A percentile compares a stretch with the other conserved stretches of the same genome.
Conservation (phyloP, 2,888 invertebrate species). For the Axea sp. region DNA sequence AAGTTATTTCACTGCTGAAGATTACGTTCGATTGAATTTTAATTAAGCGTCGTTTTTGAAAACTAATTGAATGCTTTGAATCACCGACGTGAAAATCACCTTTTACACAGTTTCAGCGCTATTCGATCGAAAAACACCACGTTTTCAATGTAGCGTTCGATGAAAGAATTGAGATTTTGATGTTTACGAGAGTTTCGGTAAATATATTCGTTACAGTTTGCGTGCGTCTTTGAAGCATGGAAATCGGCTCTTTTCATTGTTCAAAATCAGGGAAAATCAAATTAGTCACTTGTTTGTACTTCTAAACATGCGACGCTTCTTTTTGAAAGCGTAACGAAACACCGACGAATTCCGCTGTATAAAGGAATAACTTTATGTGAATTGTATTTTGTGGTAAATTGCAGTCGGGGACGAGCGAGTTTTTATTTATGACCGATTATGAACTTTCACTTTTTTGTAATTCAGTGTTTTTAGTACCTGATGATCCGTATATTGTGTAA, state of each 20-base stretch:
- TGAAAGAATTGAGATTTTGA: slow-evolving; percentile 6
- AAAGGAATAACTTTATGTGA: slow-evolving; percentile 24
- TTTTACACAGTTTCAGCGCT: no score
- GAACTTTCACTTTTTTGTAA: slow-evolving; percentile 47
- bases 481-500: slow-evolving; percentile 16
- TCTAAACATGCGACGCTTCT: slow-evolving; percentile 6
- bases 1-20: no score
- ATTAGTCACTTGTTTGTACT: slow-evolving; percentile 38
- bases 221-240: not conserved
- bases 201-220: slow-evolving; percentile 41
- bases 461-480: slow-evolving; percentile 14
- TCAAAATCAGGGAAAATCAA: slow-evolving; percentile 25
- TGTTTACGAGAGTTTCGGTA: slow-evolving; percentile 21
- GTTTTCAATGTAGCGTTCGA: no score
- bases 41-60: no score
- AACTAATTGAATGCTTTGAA: no score
- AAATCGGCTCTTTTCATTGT: slow-evolving; percentile 23
- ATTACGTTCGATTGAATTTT: no score
- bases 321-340: slow-evolving; percentile 56
- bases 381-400: slow-evolving; percentile 50
- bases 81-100: no score
- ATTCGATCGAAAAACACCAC: no score
- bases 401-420: not conserved
- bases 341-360: not conserved
- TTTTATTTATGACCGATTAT: slow-evolving; percentile 43